These are phyloP conservation scores for Barbus barbus DNA, from an alignment of 2,113 vertebrate species.

Conservation along the genomic window DNA sequence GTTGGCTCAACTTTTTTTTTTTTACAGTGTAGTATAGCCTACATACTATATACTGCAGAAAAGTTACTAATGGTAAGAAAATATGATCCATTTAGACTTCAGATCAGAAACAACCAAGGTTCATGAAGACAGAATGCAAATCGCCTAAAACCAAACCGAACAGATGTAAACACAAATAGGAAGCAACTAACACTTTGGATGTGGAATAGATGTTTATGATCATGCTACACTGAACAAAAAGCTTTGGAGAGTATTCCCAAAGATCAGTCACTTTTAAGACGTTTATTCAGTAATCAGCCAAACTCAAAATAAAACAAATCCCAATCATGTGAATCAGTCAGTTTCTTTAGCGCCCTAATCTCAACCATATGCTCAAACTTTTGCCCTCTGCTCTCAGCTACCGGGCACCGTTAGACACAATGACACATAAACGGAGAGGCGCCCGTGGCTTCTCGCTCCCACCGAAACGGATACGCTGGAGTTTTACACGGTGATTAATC, in stretches of 20 bases:
- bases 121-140: background rate
- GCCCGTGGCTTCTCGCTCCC: conserved; percentile 49
- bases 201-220: background rate
- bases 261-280: conserved; percentile 40
- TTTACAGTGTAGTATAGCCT: too few relatives aligned
- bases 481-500: conserved; percentile 67
- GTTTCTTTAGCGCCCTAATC: conserved; percentile 53
- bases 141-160: background rate
- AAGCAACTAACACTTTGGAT: background rate
- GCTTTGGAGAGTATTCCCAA: conserved; percentile 27
- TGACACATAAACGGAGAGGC: conserved; percentile 54
- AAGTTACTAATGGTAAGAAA: background rate
- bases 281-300: conserved; percentile 34
- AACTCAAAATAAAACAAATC: conserved; percentile 45
- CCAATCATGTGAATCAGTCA: conserved; percentile 40
- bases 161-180: background rate
- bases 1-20: too few relatives aligned
- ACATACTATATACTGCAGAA: too few relatives aligned
- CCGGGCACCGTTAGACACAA: conserved; percentile 43
- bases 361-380: conserved; percentile 54
- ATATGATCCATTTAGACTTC: background rate
- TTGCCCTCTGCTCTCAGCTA: conserved; percentile 32
- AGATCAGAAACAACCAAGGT: background rate
- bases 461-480: conserved; percentile 55
- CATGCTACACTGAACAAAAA: conserved; percentile 17